Base-by-base conservation (phyloP, 2,888 invertebrate species). In the Bimastos eiseni region DNA sequence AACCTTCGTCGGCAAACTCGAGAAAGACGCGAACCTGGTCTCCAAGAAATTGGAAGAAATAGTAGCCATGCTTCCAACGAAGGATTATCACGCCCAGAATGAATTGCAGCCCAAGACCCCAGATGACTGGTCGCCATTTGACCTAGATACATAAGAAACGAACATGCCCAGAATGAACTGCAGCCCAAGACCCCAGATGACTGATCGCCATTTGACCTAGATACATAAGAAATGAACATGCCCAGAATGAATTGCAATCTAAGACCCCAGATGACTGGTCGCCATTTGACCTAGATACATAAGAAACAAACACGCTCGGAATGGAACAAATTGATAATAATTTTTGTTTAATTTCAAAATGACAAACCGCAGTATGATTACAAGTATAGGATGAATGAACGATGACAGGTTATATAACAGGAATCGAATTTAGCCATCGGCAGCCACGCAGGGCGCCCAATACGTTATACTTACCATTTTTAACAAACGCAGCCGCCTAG, bases 131-230 rank as follows among this genome's bases (percentile, higher is more conserved):
- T 21, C 92, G 90, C 93, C 93, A 98, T 24, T 92, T 91, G 34
- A 94, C 92, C 93, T 93, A 90, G 21, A 89, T 70, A 70, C 70
- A 70, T 70, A 70, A 70, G 30, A 70, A 21, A 70, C 70, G 17
- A 30, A n/a, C n/a, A n/a, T 1, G 70, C 11, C 8, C 70, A 92
- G 70, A n/a, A 70, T 70, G 88, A 93, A 92, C 92, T 93, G 93
- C 24, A 93, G 91, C 13, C 91, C 92, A 34, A 93, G 89, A 19
- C 93, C 93, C 92, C 92, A 93, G 21, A 93, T 34, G 34, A 93
- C 92, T 37, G 93, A 92, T 21, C 92, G 90, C 93, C 92, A 98
- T 24, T 92, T 91, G 34, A 94, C 92, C 93, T 93, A 90, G 13
- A 89, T 70, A 70, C 70, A 70, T 70, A 70, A 70, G 3, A 70